Base-by-base conservation (phyloP, 53 echinoderm and acorn worm genomes). In the Holothuria leucospilota region DNA sequence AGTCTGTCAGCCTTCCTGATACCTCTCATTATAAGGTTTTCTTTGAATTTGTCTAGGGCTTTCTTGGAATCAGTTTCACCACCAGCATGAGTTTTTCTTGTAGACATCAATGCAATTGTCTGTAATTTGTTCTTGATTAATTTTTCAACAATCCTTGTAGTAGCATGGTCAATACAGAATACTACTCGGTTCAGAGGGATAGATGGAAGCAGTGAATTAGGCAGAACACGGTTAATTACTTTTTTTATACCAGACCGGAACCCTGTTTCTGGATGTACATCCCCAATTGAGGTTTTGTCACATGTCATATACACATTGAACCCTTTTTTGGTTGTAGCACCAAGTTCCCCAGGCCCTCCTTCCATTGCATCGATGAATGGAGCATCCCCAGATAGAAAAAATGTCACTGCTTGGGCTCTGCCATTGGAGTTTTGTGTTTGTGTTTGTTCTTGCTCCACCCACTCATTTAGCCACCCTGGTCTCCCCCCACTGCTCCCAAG, bases 141-240 rank as follows among this genome's bases (percentile, higher is more conserved):
- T 38, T 85, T 85, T 20, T 85, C 85, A 0, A 85, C 85, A 27
- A 85, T 69, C 20, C 85, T 28, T 11, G 85, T 69, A 5, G 85
- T 20, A 2, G 85, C 85, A 70, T 85, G 85, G 52, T 85, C 85
- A 20, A 85, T 85, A 29, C 85, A 85, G 70, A 69, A 69, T 8
- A 85, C 85, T 42, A 51, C 58, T 8, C 15, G 1, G 14, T 69
- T 29, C 4, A 85, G 16, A 5, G 85, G 70, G 0, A 85, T 85
- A 1, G 27, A 51, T 24, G 85, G 85, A 5, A 69, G 5, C n/a
- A 69, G 15, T 2, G 51, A 77, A 46, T 77, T n/a, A 51, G 77
- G 51, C 1, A 46, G 51, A 21, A 0, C 2, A 2, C 77, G 51
- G 41, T 77, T 20, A 5, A 77, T 0, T 14, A 2, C 9, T 13